phyloP scores from a whole-genome alignment of 2,797 vertebrate genomes.

The Rhinogobio ventralis region DNA sequence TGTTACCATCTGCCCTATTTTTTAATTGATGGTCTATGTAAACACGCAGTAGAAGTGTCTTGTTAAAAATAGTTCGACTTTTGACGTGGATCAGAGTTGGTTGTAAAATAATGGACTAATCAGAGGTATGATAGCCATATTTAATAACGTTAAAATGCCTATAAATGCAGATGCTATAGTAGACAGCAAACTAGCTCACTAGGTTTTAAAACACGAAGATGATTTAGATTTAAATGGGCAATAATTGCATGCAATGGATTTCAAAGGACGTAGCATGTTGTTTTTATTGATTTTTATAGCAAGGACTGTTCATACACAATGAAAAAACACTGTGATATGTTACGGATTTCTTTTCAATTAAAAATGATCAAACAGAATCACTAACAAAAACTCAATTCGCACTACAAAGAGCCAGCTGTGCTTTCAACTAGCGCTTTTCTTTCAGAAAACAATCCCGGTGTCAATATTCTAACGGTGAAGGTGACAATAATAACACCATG shows the following conservation, averaged over 20 bases:
- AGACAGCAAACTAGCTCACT: background rate
- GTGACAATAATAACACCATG: constrained; percentile 37
- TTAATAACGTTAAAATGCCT: background rate
- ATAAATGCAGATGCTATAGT: background rate
- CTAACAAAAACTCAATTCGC: constrained; percentile 35
- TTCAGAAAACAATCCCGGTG: constrained; percentile 22
- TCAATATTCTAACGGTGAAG: constrained; percentile 33
- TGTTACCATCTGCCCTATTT: constrained; percentile 17
- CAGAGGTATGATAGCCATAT: background rate
- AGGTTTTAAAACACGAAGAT: background rate
- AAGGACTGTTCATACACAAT: background rate
- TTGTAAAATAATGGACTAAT: background rate
- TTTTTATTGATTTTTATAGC: background rate
- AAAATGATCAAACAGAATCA: constrained; percentile 18
- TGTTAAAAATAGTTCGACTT: constrained; percentile 13
- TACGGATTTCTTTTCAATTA: constrained; percentile 16
- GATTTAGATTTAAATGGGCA: background rate
- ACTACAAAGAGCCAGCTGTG: constrained; percentile 2
- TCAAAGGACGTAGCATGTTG: background rate
- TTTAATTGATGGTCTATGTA: constrained; percentile 13
- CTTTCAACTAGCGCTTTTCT: constrained; percentile 24
- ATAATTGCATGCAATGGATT: background rate
- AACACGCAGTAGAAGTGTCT: background rate
- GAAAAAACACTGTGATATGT: background rate
- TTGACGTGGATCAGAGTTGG: background rate